Evolutionary conservation across 2,888 invertebrate genomes (phyloP), one percentile per base, ranked within the genome.

Genomic region (Trissolcus brochymenae): DNA sequence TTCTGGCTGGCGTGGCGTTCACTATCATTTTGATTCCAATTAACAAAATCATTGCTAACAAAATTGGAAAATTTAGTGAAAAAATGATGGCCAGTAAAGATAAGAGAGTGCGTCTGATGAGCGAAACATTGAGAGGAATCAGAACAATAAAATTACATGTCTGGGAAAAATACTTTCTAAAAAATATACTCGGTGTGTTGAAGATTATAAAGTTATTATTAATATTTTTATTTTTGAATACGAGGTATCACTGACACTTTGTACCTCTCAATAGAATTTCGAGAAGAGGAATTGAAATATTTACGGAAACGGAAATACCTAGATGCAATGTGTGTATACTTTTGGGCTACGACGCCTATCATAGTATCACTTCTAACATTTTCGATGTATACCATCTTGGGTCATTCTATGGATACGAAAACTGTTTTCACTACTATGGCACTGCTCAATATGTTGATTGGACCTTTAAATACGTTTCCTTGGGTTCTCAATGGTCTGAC

Each of bases 341-440:
- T 99, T 89, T 99, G 99, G 99, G 99, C 99, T 0, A 97, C 97
- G 0, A 98, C 98, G 6, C 99, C 99, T 0, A 96, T 98, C 25
- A 87, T 97, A 17, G 96, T 97, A 83, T 94, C 96, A 1, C 92
- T 96, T 71, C 90, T 96, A 9, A 97, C 96, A 0, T 95, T 97
- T 84, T 92, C 93, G 13, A 93, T 94, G 6, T 96, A 95, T 84
- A 93, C 94, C 25, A 88, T 95, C n/a, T 87, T 95, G 81, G 94
- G 96, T 73, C 91, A 95, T 90, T 90, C 92, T 56, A 91, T 99
- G 9, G 94, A 94, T 55, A 97, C 98, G 2, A 94, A 98, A 19
- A 96, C 94, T 66, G 97, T 94, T 80, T 99, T 99, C 85, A 98
- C 99, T 0, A 95, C 95, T 80, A 94, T 99, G 81, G 97, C 99